Conservation (phyloP, 2,888 invertebrate genomes). For the Gandaritis pyraliata region DNA sequence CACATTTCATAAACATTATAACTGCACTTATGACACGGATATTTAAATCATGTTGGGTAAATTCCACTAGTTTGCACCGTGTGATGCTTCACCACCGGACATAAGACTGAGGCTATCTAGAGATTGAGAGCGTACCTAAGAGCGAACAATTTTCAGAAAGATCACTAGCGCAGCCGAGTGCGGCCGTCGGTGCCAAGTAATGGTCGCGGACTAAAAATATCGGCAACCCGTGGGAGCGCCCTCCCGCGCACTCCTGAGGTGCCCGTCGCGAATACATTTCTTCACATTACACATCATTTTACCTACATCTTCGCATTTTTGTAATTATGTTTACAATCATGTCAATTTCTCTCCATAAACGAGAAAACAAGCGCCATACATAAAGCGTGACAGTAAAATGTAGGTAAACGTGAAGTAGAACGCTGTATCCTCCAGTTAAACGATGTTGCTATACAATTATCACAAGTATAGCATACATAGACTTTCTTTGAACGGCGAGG, state of each 20-base stretch:
- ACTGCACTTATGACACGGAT: conserved; percentile 54
- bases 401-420: conserved; percentile 14
- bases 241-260: conserved; percentile 81
- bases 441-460: conserved; percentile 30
- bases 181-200: conserved; percentile 87
- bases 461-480: conserved; percentile 22
- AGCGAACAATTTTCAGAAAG: conserved; percentile 80
- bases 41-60: conserved; percentile 43
- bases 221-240: conserved; percentile 85
- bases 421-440: conserved; percentile 16
- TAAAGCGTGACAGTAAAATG: conserved; percentile 19
- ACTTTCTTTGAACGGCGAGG: conserved; percentile 58
- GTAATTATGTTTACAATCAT: conserved; percentile 36
- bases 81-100: conserved; percentile 61
- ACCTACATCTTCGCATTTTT: conserved; percentile 49
- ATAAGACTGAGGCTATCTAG: conserved; percentile 72
- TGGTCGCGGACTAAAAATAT: conserved; percentile 88
- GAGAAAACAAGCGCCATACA: conserved; percentile 11
- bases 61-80: conserved; percentile 49
- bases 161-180: conserved; percentile 80
- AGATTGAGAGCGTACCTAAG: conserved; percentile 77
- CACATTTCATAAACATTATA: conserved; percentile 68
- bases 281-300: conserved; percentile 67
- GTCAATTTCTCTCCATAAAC: conserved; percentile 12
- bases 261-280: conserved; percentile 78